Evolutionary conservation across 2,113 vertebrate species (phyloP).

Genomic region (Tichodroma muraria): DNA sequence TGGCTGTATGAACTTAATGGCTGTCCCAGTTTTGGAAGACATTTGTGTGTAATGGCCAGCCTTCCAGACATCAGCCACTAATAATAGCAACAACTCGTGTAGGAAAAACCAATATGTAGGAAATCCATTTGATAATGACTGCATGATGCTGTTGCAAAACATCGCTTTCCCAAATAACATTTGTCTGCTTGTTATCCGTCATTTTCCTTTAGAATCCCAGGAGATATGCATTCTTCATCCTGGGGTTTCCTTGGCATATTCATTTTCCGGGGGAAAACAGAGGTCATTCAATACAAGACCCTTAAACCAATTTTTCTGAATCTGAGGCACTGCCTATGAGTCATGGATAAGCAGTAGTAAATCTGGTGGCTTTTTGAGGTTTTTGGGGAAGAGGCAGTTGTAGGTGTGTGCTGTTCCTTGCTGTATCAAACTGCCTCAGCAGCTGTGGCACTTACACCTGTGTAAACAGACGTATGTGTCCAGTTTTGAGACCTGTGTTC

Average conservation of each 20-base stretch:
- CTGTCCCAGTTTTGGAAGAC: conserved; percentile 3
- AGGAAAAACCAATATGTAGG: not conserved
- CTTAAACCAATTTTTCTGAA: not conserved
- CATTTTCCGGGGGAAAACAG: not conserved
- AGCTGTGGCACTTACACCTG: not conserved
- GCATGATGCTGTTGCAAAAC: not conserved
- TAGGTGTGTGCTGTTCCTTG: not conserved
- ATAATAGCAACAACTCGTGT: not conserved
- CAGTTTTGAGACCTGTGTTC: not conserved
- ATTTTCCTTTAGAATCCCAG: not conserved
- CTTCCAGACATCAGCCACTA: not conserved
- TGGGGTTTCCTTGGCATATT: not conserved
- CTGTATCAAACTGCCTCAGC: not conserved
- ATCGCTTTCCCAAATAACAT: not conserved
- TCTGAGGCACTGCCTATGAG: not conserved
- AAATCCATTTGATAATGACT: not conserved
- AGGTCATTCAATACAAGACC: not conserved
- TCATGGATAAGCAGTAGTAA: not conserved
- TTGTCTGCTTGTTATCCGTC: not conserved
- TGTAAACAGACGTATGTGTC: not conserved
- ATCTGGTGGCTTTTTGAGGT: not conserved
- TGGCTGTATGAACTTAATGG: not conserved
- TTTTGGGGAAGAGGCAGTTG: not conserved
- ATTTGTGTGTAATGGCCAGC: not conserved
- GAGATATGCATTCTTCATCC: not conserved